Percentiles rank a stretch among this genome's conserved stretches.
These are phyloP conservation scores for Onychomys arenicola DNA, from an alignment of 2,797 vertebrate genomes.

Conservation along the genomic window DNA sequence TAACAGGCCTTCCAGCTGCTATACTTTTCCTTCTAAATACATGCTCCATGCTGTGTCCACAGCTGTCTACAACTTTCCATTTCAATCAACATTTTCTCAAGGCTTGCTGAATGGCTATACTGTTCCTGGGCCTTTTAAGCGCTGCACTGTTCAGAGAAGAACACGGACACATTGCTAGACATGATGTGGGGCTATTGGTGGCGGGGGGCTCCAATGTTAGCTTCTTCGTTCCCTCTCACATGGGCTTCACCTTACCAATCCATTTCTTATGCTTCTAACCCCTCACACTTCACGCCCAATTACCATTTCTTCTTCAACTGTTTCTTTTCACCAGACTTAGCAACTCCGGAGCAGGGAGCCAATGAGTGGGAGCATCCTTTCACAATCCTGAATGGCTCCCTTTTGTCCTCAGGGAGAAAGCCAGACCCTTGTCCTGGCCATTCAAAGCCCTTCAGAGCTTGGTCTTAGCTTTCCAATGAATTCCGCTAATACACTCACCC, in stretches of 20 bases:
- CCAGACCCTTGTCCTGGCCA: not conserved
- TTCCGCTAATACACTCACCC: not conserved
- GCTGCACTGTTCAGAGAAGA: not conserved
- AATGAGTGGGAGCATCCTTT: not conserved
- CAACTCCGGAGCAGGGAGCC: not conserved
- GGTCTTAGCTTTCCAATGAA: slow-evolving; percentile 41
- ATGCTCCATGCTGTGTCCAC: not conserved
- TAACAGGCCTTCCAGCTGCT: not conserved
- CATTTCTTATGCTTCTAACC: not conserved
- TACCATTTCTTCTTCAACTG: not conserved
- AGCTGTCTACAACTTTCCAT: not conserved
- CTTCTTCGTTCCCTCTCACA: not conserved
- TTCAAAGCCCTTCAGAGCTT: not conserved
- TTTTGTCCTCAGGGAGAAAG: not conserved
- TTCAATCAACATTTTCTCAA: slow-evolving; percentile 1
- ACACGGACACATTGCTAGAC: not conserved
- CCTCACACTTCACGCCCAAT: not conserved
- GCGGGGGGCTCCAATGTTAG: accelerated
- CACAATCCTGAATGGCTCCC: not conserved
- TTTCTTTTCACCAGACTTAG: not conserved
- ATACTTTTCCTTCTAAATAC: not conserved
- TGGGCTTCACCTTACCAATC: not conserved
- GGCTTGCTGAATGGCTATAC: not conserved
- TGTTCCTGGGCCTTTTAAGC: not conserved
- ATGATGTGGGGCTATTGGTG: accelerated